Conservation (phyloP, 2,113 vertebrate genomes). For the Cyprinodon variegatus region DNA sequence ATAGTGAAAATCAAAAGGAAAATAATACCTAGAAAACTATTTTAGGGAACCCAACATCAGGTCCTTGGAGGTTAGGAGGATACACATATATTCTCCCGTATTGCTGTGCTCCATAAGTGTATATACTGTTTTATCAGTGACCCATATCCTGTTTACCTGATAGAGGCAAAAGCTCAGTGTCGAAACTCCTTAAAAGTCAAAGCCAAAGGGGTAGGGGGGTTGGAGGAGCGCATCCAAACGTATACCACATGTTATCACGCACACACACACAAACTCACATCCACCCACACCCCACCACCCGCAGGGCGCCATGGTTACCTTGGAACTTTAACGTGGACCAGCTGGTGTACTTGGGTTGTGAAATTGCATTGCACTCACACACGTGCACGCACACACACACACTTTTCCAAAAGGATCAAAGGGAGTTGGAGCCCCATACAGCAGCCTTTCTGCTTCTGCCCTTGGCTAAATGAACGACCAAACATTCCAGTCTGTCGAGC, state of each 20-base stretch:
- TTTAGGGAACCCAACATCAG: conserved; percentile 54
- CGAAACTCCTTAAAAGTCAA: conserved; percentile 84
- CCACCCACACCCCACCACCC: conserved; percentile 74
- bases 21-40: conserved; percentile 52
- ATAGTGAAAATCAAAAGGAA: conserved; percentile 56
- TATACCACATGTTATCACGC: conserved; percentile 85
- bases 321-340: conserved; percentile 89
- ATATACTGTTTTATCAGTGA: conserved; percentile 84
- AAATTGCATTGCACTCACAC: conserved; percentile 81
- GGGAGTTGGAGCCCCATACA: conserved; percentile 76
- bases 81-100: conserved; percentile 61
- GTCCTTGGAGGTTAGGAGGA: conserved; percentile 45
- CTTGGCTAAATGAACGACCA: conserved; percentile 81
- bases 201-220: conserved; percentile 66
- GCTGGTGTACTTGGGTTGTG: conserved; percentile 86
- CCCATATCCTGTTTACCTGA: conserved; percentile 86
- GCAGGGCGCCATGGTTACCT: conserved; percentile 85
- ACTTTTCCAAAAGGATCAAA: conserved; percentile 80
- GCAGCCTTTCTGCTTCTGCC: conserved; percentile 82
- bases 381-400: conserved; percentile 25
- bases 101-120: conserved; percentile 67
- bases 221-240: conserved; percentile 82
- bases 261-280: conserved; percentile 40
- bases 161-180: conserved; percentile 77
- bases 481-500: conserved; percentile 82